phyloP scores from a whole-genome alignment of 2,113 vertebrate species.

The Otus sunia region DNA sequence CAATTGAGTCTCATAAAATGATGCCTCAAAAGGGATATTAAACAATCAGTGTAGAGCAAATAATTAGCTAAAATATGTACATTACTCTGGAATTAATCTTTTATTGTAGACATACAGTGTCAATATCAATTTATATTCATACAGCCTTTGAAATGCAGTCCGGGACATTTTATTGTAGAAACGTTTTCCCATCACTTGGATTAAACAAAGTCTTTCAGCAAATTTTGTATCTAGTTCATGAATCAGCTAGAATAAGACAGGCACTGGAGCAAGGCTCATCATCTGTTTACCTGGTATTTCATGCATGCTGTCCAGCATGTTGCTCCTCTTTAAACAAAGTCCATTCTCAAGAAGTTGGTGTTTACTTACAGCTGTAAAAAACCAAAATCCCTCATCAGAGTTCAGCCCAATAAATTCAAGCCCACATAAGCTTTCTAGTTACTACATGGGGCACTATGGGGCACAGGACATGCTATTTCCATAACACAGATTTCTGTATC shows the following conservation, averaged over 20 bases:
- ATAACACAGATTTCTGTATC: neutral
- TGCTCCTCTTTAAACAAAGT: neutral
- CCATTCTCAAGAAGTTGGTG: neutral
- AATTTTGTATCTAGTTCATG: neutral
- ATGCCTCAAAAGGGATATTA: neutral
- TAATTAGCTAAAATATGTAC: neutral
- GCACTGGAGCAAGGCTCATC: neutral
- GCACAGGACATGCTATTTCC: neutral
- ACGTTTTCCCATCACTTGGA: neutral
- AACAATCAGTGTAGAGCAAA: neutral
- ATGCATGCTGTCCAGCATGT: neutral
- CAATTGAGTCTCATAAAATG: neutral
- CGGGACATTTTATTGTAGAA: neutral
- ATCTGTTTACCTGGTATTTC: neutral
- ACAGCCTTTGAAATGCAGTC: neutral
- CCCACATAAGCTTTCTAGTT: neutral
- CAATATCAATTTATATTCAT: neutral
- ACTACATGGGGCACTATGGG: neutral
- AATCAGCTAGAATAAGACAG: neutral
- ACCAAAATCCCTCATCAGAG: neutral
- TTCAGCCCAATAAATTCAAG: neutral
- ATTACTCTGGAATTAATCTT: neutral
- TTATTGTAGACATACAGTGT: neutral
- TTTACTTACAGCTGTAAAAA: neutral
- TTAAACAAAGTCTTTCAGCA: neutral